A percentile compares a stretch with the other conserved stretches of the same genome.
phyloP scores from a whole-genome alignment of 2,797 vertebrate species.

The Cyclopterus lumpus region DNA sequence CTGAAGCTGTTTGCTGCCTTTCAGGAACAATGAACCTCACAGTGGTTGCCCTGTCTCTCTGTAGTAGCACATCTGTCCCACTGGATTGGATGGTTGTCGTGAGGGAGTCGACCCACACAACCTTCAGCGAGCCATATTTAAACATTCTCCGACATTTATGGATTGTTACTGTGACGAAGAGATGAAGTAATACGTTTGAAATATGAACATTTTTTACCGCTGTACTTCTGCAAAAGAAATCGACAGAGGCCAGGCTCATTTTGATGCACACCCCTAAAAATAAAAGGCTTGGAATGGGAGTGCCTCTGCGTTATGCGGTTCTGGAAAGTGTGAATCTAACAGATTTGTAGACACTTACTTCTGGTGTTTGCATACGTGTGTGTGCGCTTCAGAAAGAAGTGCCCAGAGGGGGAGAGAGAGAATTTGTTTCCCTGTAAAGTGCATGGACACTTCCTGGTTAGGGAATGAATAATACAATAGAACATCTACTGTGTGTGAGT shows the following conservation, averaged over 20 bases:
- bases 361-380: conserved; percentile 21
- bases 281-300: conserved; percentile 2
- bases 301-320: background rate
- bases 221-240: conserved; percentile 7
- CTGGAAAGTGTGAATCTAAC: conserved; percentile 23
- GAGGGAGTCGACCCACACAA: background rate
- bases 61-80: conserved; percentile 33
- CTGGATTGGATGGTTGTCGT: conserved; percentile 1
- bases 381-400: conserved; percentile 1
- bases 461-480: conserved; percentile 41
- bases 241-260: conserved; percentile 8
- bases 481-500: conserved; percentile 9
- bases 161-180: conserved; percentile 16
- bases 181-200: conserved; percentile 36
- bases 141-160: conserved; percentile 35
- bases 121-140: conserved; percentile 17
- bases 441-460: conserved; percentile 22
- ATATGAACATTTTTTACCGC: conserved; percentile 20
- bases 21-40: conserved; percentile 19
- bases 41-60: conserved; percentile 16
- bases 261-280: conserved; percentile 21
- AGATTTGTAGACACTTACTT: conserved; percentile 31
- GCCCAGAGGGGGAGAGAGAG: conserved; percentile 8
- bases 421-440: conserved; percentile 16
- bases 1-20: conserved; percentile 33